phyloP scores from a whole-genome alignment of 64 coral and sea anemone genomes.

The Montipora capricornis region DNA sequence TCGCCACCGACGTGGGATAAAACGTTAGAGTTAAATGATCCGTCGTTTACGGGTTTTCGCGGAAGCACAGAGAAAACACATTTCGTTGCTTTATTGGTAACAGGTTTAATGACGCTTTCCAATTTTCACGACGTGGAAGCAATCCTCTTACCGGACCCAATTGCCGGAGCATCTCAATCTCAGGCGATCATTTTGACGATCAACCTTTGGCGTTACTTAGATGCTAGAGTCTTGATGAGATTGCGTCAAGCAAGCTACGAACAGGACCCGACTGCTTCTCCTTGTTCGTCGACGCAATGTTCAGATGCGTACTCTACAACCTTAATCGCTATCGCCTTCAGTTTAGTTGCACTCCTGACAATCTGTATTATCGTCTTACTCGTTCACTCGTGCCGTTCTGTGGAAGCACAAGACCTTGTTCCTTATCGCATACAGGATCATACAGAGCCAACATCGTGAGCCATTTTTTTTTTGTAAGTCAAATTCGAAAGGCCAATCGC shows the following conservation, averaged over 20 bases:
- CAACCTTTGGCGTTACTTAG: neutral
- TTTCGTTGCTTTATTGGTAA: neutral
- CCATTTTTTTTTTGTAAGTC: neutral
- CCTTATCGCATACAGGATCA: neutral
- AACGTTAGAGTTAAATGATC: neutral
- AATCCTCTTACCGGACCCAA: neutral
- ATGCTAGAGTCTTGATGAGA: neutral
- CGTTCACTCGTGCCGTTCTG: neutral
- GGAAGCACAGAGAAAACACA: neutral
- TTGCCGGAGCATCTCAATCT: neutral
- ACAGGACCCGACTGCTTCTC: rapidly evolving
- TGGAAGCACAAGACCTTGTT: neutral
- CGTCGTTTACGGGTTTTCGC: neutral
- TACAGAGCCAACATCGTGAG: neutral
- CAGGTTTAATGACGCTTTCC: neutral
- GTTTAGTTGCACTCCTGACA: neutral
- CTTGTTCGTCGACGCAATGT: neutral
- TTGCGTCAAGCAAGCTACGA: neutral
- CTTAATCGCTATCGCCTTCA: neutral
- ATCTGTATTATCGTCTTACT: neutral
- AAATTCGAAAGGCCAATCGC: neutral
- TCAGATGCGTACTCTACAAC: neutral
- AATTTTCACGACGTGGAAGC: neutral
- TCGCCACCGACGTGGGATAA: no score
- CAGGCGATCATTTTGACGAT: rapidly evolving